Evolutionary conservation across 2,113 vertebrate species (phyloP), one percentile per base, ranked within the genome.

Genomic region (Anser brachyrhynchus): DNA sequence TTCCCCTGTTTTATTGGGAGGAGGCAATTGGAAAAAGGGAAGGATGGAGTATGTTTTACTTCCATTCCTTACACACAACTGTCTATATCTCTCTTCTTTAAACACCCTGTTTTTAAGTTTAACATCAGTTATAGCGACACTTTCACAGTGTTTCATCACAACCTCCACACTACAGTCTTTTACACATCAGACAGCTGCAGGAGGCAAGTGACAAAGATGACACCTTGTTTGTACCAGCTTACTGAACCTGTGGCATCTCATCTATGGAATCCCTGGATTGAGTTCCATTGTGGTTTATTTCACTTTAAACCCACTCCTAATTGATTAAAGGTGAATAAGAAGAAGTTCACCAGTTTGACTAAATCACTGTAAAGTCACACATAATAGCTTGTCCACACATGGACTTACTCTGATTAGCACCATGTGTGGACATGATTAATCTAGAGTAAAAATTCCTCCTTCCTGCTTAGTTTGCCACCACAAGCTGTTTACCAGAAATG

Each of bases 391-490:
- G 89, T 94, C 92, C 86, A 58, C 73, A 92, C 76, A 66, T 26
- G 62, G 77, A 82, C 62, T 66, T 79, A 39, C 26, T 65, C 86
- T 96, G 90, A 96, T 96, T 90, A 96, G 92, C 80, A 95, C 89
- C 90, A 96, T 79, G 66, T 95, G 90, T 96, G 67, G 59, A 84
- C 58, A 43, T 85, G 90, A 70, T 83, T 85, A 77, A 65, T 92
- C 64, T 67, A 84, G 43, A 81, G 43, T 67, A 77, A 87, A n/a
- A 89, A 91, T 73, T 91, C 58, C 78, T 71, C 55, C 3, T 66
- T 81, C 49, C 73, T 5, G 2, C 77, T 86, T 33, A 65, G 57
- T 81, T 90, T 72, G n/a, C 77, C 66, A 81, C 69, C 61, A 89
- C 84, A 91, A 84, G 65, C 51, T 65, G 18, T 72, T 95, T 73